Percentiles rank a stretch among this genome's conserved stretches.
These are phyloP conservation scores for Lepus oiostolus DNA, from an alignment of 2,797 vertebrate species.

Conservation along the genomic window DNA sequence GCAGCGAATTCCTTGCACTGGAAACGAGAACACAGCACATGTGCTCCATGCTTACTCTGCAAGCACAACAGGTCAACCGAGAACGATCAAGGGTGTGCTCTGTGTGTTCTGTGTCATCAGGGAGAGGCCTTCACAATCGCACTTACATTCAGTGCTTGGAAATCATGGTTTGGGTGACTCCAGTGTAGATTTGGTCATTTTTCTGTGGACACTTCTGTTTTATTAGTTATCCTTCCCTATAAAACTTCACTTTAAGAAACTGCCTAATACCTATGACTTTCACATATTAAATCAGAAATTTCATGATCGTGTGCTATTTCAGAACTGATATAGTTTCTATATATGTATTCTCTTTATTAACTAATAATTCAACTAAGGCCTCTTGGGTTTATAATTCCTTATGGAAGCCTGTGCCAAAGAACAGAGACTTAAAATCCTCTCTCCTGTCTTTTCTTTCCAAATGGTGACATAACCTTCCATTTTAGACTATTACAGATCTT, in stretches of 20 bases:
- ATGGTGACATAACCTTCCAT: background rate
- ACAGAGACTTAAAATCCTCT: slow-evolving; percentile 4
- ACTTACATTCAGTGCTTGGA: background rate
- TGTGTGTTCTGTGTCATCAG: background rate
- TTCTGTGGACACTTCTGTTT: background rate
- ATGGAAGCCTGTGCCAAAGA: slow-evolving; percentile 9
- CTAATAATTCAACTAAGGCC: background rate
- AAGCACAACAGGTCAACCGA: background rate
- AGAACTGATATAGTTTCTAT: background rate
- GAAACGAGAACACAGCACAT: background rate
- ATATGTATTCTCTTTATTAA: background rate
- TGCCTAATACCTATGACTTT: background rate
- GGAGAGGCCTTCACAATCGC: background rate
- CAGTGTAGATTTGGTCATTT: background rate
- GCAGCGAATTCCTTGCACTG: background rate
- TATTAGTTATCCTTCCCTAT: background rate
- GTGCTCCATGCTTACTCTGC: background rate
- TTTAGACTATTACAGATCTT: slow-evolving; percentile 24
- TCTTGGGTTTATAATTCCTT: background rate
- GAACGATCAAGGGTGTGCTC: background rate
- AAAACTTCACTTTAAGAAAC: background rate
- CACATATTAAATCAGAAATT: slow-evolving; percentile 1
- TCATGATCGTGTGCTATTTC: background rate
- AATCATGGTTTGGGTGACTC: background rate
- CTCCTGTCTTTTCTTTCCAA: slow-evolving; percentile 20